Percentiles rank a stretch among this genome's conserved stretches.
Conservation (phyloP, 2,888 invertebrate genomes). For the Amblyjoppa fuscipennis region DNA sequence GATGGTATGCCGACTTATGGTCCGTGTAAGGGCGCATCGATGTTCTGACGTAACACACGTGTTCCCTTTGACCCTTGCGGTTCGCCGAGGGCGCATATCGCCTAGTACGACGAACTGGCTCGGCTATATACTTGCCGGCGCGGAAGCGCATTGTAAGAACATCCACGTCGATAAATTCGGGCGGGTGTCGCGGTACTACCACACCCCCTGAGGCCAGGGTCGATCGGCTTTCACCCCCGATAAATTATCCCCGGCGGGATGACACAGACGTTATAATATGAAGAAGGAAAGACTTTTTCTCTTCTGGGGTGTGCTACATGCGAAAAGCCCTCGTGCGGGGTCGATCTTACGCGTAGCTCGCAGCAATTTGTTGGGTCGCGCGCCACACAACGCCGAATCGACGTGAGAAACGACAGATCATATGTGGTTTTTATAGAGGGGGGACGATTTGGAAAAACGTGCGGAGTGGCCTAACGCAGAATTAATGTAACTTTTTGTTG, state of each 20-base stretch:
- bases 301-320: slow-evolving; percentile 33
- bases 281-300: slow-evolving; percentile 22
- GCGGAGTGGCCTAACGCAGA: background rate
- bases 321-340: slow-evolving; percentile 52
- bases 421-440: background rate
- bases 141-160: slow-evolving; percentile 73
- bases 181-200: slow-evolving; percentile 62
- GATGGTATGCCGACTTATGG: slow-evolving; percentile 39
- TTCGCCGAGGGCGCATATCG: slow-evolving; percentile 66
- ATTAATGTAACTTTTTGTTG: background rate
- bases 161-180: slow-evolving; percentile 77
- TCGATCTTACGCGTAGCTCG: slow-evolving; percentile 40
- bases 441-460: too few relatives aligned
- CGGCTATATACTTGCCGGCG: slow-evolving; percentile 43
- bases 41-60: slow-evolving; percentile 74
- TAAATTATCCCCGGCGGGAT: slow-evolving; percentile 78
- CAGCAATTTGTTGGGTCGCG: slow-evolving; percentile 35
- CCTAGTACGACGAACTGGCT: slow-evolving; percentile 31
- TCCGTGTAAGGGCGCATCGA: slow-evolving; percentile 36
- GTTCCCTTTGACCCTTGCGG: slow-evolving; percentile 74
- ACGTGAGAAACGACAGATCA: slow-evolving; percentile 27
- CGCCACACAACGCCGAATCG: background rate
- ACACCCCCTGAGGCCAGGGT: slow-evolving; percentile 62
- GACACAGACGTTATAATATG: slow-evolving; percentile 81
- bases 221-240: slow-evolving; percentile 69